Evolutionary conservation across 2,113 vertebrate species (phyloP).

Genomic region (Athene cunicularia): DNA sequence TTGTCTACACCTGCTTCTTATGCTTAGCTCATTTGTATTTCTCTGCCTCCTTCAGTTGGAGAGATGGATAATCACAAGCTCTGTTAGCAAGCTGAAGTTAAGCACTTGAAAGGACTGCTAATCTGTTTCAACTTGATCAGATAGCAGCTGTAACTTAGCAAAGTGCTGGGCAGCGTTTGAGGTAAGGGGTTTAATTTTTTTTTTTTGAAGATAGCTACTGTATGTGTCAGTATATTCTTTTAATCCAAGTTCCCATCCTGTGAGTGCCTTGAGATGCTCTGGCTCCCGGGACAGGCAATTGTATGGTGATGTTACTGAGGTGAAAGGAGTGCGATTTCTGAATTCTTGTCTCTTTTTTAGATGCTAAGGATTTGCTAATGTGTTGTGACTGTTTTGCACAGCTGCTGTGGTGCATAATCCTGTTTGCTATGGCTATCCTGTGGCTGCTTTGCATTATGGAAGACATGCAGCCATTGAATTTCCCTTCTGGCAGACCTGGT

Average conservation of each 20-base stretch:
- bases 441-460: not conserved
- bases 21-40: not conserved
- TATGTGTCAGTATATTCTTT: not conserved
- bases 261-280: not conserved
- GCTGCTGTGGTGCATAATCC: not conserved
- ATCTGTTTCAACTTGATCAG: rapidly evolving
- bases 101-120: not conserved
- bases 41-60: not conserved
- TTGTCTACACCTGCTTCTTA: not conserved
- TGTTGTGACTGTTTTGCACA: not conserved
- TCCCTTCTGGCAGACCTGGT: not conserved
- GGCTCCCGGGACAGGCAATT: not conserved
- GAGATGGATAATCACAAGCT: not conserved
- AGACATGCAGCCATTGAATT: not conserved
- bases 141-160: not conserved
- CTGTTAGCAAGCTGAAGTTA: not conserved
- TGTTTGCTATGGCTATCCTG: not conserved
- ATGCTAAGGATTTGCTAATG: not conserved
- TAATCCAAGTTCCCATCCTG: not conserved
- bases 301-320: not conserved
- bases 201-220: not conserved
- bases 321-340: not conserved
- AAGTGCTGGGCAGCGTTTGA: not conserved
- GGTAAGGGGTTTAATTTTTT: not conserved
- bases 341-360: not conserved